phyloP scores from a whole-genome alignment of 2,888 invertebrate species.

The Hylaea fasciaria region DNA sequence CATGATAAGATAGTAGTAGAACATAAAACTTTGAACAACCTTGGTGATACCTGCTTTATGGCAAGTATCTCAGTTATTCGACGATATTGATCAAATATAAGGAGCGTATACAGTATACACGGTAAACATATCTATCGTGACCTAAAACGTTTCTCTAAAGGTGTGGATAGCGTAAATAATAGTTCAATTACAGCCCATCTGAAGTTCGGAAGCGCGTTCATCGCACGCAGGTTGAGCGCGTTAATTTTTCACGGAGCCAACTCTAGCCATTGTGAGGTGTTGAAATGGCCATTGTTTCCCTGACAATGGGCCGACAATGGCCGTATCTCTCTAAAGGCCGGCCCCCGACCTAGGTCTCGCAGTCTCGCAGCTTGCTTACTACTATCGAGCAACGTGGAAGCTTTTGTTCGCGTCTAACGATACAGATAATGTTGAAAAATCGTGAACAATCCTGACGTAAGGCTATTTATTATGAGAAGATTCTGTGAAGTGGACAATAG shows the following conservation, averaged over 20 bases:
- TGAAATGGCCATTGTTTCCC: constrained; percentile 68
- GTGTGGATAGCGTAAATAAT: constrained; percentile 25
- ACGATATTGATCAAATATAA: too few species aligned
- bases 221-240: constrained; percentile 60
- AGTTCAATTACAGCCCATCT: constrained; percentile 38
- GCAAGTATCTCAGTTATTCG: too few species aligned
- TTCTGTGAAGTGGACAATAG: constrained; percentile 23
- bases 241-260: constrained; percentile 72
- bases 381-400: constrained; percentile 47
- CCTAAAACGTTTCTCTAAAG: background rate
- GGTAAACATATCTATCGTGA: background rate
- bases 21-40: too few species aligned
- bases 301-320: constrained; percentile 71
- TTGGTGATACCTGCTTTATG: too few species aligned
- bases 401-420: constrained; percentile 45
- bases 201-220: constrained; percentile 45
- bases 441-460: constrained; percentile 27
- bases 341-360: constrained; percentile 61
- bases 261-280: constrained; percentile 70
- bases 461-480: constrained; percentile 28
- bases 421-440: constrained; percentile 42
- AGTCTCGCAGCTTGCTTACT: constrained; percentile 48
- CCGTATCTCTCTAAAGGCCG: constrained; percentile 65
- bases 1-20: too few species aligned
- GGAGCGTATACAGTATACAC: too few species aligned